Evolutionary conservation across 2,113 vertebrate species (phyloP), one percentile per base, ranked within the genome.

Genomic region (Trematocara stigmaticum): DNA sequence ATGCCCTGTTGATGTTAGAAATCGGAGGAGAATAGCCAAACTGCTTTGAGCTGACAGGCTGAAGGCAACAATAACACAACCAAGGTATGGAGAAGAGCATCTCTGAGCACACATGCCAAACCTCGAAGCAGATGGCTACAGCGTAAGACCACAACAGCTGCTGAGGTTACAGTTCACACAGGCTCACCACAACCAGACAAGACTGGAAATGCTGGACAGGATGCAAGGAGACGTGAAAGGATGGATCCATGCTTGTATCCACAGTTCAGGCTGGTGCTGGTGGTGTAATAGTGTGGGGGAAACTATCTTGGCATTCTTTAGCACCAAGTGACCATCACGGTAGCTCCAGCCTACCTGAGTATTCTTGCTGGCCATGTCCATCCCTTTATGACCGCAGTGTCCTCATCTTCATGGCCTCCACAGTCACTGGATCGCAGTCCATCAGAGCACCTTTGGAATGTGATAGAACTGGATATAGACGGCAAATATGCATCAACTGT

Each of bases 181-280:
- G 10, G n/a, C n/a, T 42, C 64, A 66, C 4, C 1, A 2, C 35
- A 69, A 23, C 11, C n/a, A 38, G 35, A 5, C 35, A 40, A 66
- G 61, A 66, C 35, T 66, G 18, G 18, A 5, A 66, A 0, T 13
- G 35, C 16, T 13, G 34, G 34, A 9, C 0, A 57, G 56, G 13
- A 59, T 16, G 7, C 5, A 59, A 59, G 13, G 7, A 59, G 56
- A 31, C 13, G 5, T 31, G 56, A 59, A 59, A 59, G 61, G 35
- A 20, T 69, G n/a, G 0, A 69, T 0, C 35, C 35, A 13, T 20
- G n/a, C 1, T 69, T 23, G n/a, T 23, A 42, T 13, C 3, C 20
- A 0, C n/a, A 42, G 64, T 42, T 42, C 64, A 69, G 64, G 11
- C 64, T 69, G 64, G 7, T 69, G 64, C n/a, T 42, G 38, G 64